A percentile compares a stretch with the other conserved stretches of the same genome.
These are phyloP conservation scores for Drosophila sp. DNA, from an alignment of 1,140 invertebrate species.

Conservation along the genomic window DNA sequence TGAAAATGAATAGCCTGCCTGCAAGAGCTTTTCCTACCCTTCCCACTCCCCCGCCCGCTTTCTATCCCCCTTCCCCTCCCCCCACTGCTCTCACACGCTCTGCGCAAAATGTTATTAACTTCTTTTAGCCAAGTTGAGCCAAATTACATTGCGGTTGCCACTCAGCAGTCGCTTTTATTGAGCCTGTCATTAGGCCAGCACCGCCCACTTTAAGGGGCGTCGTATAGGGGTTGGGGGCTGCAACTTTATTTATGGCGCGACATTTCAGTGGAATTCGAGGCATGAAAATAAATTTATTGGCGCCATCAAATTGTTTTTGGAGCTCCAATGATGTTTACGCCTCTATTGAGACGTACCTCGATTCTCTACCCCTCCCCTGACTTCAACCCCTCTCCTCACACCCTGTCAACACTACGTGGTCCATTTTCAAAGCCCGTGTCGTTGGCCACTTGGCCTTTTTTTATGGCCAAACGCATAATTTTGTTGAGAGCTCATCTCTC, in stretches of 20 bases:
- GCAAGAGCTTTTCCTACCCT: not conserved
- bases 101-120: slow-evolving; percentile 76
- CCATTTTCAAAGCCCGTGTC: slow-evolving; percentile 33
- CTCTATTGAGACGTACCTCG: slow-evolving; percentile 8
- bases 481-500: slow-evolving; percentile 56
- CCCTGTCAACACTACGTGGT: slow-evolving; percentile 15
- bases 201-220: slow-evolving; percentile 6
- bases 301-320: slow-evolving; percentile 36
- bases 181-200: slow-evolving; percentile 13
- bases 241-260: slow-evolving; percentile 72
- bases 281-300: slow-evolving; percentile 28
- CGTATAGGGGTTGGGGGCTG: not conserved
- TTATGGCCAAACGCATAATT: slow-evolving; percentile 77
- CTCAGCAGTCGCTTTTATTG: slow-evolving; percentile 66
- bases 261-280: slow-evolving; percentile 54
- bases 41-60: not conserved
- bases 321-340: slow-evolving; percentile 31
- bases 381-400: not conserved
- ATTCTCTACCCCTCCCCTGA: not conserved
- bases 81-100: not conserved
- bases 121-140: slow-evolving; percentile 67
- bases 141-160: slow-evolving; percentile 78
- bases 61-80: not conserved
- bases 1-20: slow-evolving; percentile 32
- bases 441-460: slow-evolving; percentile 62